These are phyloP conservation scores for Eristalis arbustorum DNA, from an alignment of 2,888 invertebrate species.

Conservation along the genomic window DNA sequence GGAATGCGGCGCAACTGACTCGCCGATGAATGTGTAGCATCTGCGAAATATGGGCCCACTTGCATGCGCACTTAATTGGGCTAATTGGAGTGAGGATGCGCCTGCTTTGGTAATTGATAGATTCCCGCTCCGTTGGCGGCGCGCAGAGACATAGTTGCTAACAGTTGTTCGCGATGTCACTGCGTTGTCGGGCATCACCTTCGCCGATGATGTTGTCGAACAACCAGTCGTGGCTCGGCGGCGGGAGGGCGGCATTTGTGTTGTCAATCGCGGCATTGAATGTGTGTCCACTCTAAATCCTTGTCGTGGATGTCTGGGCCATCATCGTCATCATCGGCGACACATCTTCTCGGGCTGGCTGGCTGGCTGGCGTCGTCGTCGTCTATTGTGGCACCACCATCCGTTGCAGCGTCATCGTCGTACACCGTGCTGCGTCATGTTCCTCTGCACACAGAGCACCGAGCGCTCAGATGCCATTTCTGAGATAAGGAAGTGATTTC, in stretches of 20 bases:
- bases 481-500: constrained; percentile 70
- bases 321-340: constrained; percentile 36
- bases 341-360: constrained; percentile 12
- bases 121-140: constrained; percentile 32
- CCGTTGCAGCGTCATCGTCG: constrained; percentile 32
- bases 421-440: neutral
- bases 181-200: constrained; percentile 55
- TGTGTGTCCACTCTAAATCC: constrained; percentile 58
- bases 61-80: neutral
- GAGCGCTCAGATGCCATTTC: constrained; percentile 69
- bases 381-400: constrained; percentile 67
- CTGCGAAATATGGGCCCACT: constrained; percentile 41
- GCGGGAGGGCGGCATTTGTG: constrained; percentile 32
- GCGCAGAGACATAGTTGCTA: constrained; percentile 52
- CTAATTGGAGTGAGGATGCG: constrained; percentile 56
- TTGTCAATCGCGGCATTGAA: constrained; percentile 53
- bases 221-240: constrained; percentile 13
- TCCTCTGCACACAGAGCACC: constrained; percentile 30
- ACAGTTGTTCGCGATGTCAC: constrained; percentile 67
- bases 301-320: constrained; percentile 53
- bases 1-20: constrained; percentile 1
- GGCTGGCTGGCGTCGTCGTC: constrained; percentile 13
- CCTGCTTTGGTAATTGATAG: constrained; percentile 36
- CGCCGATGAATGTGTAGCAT: constrained; percentile 43
- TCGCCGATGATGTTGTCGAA: constrained; percentile 61